These are phyloP conservation scores for Podarcis cretensis DNA, from an alignment of 2,113 vertebrate species.

Conservation along the genomic window DNA sequence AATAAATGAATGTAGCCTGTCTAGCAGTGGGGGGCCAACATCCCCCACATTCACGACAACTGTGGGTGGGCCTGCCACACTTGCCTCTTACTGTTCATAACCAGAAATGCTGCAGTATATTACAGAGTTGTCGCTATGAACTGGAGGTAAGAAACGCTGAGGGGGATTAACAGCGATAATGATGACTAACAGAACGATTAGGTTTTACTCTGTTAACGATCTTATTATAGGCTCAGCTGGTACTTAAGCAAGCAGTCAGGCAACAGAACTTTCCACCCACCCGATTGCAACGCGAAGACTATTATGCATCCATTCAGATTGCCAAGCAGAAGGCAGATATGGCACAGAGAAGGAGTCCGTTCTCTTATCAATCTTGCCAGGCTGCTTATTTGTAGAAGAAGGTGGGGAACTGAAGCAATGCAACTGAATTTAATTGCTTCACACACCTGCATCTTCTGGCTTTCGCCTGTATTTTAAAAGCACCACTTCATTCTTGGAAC, in stretches of 20 bases:
- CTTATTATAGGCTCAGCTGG: slow-evolving; percentile 8
- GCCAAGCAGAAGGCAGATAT: neutral
- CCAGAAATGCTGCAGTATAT: neutral
- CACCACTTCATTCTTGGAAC: neutral
- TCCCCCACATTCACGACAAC: neutral
- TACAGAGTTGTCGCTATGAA: neutral
- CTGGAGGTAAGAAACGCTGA: neutral
- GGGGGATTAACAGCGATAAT: neutral
- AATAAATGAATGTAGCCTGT: neutral
- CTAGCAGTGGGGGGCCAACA: neutral
- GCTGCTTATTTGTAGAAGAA: neutral
- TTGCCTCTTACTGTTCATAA: neutral
- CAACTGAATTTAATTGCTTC: neutral
- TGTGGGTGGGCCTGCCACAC: neutral
- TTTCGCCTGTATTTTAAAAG: neutral
- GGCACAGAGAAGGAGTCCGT: neutral
- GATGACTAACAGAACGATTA: slow-evolving; percentile 7
- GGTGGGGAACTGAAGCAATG: neutral
- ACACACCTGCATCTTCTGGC: neutral
- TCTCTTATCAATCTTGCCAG: neutral
- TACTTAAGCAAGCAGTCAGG: neutral
- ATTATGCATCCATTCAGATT: neutral
- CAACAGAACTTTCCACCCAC: slow-evolving; percentile 13
- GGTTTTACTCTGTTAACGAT: neutral
- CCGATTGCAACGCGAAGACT: neutral